A percentile compares a stretch with the other conserved stretches of the same genome.
Conservation (phyloP, 2,113 vertebrate species). For the Crotalus horridus region DNA sequence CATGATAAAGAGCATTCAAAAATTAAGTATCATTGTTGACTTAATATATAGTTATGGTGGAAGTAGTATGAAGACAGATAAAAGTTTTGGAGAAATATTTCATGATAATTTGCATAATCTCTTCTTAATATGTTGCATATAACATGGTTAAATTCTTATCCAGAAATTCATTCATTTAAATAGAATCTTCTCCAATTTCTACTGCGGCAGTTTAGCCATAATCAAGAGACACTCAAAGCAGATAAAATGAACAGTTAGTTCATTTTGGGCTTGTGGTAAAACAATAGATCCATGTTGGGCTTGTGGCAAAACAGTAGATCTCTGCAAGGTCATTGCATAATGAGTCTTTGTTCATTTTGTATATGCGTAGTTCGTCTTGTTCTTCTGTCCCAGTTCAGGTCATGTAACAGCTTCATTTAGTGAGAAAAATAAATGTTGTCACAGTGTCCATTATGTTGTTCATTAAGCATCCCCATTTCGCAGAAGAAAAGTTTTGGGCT, state of each 20-base stretch:
- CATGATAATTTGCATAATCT: not conserved
- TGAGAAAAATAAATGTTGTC: conserved; percentile 69
- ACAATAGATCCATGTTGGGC: conserved; percentile 76
- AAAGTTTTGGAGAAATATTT: conserved; percentile 20
- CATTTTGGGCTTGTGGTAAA: conserved; percentile 65
- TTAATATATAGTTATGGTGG: not conserved
- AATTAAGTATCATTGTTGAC: not conserved
- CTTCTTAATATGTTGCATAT: conserved; percentile 23
- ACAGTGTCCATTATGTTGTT: conserved; percentile 36
- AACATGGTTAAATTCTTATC: conserved; percentile 8
- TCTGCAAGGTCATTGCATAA: conserved; percentile 72
- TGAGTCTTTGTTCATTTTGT: conserved; percentile 71
- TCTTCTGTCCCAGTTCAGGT: conserved; percentile 73
- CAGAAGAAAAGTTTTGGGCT: conserved; percentile 51
- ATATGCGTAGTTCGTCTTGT: conserved; percentile 76
- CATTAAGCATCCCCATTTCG: conserved; percentile 37
- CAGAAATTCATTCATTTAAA: conserved; percentile 1
- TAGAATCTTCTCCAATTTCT: conserved; percentile 37
- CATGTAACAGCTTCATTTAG: conserved; percentile 67
- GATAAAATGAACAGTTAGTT: conserved; percentile 58
- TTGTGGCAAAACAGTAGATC: conserved; percentile 75
- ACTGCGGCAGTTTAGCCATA: conserved; percentile 34
- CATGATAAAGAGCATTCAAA: not conserved
- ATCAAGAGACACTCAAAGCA: conserved; percentile 57
- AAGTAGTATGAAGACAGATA: accelerated